Evolutionary conservation across 2,888 invertebrate species (phyloP), one percentile per base, ranked within the genome.

Genomic region (Hydriomena furcata): DNA sequence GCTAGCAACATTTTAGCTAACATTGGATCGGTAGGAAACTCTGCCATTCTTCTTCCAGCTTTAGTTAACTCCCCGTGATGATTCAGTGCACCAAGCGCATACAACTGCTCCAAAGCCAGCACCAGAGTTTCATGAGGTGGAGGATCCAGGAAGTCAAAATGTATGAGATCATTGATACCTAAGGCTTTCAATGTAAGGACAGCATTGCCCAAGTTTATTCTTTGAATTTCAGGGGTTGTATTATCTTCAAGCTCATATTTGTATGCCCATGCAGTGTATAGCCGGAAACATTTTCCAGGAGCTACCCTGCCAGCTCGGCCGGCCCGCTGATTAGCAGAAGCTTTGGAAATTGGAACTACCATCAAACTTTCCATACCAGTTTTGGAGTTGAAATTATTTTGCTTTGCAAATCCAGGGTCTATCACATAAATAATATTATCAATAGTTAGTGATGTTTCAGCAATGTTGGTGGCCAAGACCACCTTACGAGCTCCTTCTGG

Each of bases 341-440:
- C 97, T 88, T 98, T 98, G 2, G 99, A 99, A 58, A 99, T 98
- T 1, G 99, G 99, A n/a, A 98, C 98, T 2, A 99, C 98, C 91
- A 98, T 96, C 51, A 99, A 91, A 64, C 98, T 98, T 78, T 99
- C 99, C 97, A 99, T 99, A 13, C 99, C 99, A 0, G 98, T 98
- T 63, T 98, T 93, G 0, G 99, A 98, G 88, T 99, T 96, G 74
- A 98, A 99, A 84, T 98, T 98, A 77, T 99, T 99, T 85, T 99
- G 99, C 80, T 99, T 99, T 35, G 98, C 97, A 89, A 99, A 99
- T 0, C 99, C 99, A n/a, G 99, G 98, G 90, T 99, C 99, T 61
- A 99, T 98, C 0, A 99, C 99, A 85, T 98, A 99, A 54, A 98
- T 95, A 58, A 99, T 99, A 68, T 99, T 99, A 78, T 99, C 99